Evolutionary conservation across 1,140 invertebrate genomes (phyloP).

Genomic region (Ganaspis sp.): DNA sequence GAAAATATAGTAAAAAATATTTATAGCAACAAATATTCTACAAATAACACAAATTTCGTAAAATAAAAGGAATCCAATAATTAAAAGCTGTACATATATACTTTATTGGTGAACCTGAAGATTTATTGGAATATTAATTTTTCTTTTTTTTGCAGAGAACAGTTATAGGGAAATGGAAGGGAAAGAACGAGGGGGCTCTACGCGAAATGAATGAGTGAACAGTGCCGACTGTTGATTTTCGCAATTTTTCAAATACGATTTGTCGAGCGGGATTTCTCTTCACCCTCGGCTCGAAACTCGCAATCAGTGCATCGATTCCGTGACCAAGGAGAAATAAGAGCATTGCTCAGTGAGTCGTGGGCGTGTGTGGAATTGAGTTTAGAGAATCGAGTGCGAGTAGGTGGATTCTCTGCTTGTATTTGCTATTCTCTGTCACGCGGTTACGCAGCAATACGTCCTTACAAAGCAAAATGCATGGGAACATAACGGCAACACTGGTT

Average conservation of each 20-base stretch:
- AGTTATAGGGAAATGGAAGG: background rate
- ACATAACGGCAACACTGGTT: background rate
- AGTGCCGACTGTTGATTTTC: conserved; percentile 24
- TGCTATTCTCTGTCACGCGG: background rate
- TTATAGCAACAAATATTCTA: too few relatives aligned
- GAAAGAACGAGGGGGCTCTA: background rate
- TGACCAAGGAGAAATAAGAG: conserved; percentile 19
- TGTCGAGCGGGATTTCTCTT: conserved; percentile 2
- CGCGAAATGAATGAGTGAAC: conserved; percentile 3
- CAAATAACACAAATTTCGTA: too few relatives aligned
- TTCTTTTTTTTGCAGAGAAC: background rate
- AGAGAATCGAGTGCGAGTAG: background rate
- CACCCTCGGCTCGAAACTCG: background rate
- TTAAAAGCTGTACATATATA: too few relatives aligned
- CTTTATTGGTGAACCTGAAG: background rate
- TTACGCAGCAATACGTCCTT: conserved; percentile 23
- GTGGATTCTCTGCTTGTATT: background rate
- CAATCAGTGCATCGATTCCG: conserved; percentile 29
- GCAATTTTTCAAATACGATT: conserved; percentile 30
- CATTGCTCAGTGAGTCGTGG: background rate
- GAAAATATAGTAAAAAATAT: too few relatives aligned
- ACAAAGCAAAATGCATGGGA: background rate
- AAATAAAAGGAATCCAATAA: too few relatives aligned
- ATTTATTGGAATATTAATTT: background rate
- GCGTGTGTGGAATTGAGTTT: background rate